These are phyloP conservation scores for Scaptomyza cyrtandrae DNA, from an alignment of 2,888 invertebrate species.

Conservation along the genomic window DNA sequence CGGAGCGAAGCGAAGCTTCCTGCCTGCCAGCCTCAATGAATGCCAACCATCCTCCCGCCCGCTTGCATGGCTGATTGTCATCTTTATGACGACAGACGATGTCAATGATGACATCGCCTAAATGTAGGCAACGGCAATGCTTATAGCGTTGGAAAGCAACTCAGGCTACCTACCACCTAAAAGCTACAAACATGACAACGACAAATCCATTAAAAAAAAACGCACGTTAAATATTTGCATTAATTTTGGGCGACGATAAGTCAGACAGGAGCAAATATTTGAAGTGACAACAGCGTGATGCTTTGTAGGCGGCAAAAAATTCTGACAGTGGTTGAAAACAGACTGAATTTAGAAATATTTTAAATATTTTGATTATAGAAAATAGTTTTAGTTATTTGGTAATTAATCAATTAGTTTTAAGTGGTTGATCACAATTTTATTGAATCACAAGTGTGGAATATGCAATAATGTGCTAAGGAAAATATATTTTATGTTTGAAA, in stretches of 20 bases:
- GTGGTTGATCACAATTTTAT: background rate
- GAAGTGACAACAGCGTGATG: background rate
- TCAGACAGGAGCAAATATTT: conserved; percentile 27
- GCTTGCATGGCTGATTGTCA: conserved; percentile 26
- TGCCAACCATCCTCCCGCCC: background rate
- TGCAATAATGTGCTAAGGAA: too few species aligned
- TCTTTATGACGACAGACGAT: conserved; percentile 49
- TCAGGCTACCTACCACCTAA: background rate
- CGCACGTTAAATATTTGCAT: conserved; percentile 77
- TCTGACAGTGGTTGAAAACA: too few species aligned
- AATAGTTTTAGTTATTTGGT: background rate
- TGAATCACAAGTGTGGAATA: too few species aligned
- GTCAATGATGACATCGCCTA: conserved; percentile 62
- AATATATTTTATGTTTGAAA: too few species aligned
- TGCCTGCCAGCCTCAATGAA: conserved; percentile 3
- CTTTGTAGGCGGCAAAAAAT: background rate
- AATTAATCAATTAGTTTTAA: background rate
- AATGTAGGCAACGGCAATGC: conserved; percentile 42
- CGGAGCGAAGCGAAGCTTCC: conserved; percentile 9
- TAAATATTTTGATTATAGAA: background rate
- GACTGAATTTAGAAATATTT: too few species aligned
- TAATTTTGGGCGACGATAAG: conserved; percentile 58
- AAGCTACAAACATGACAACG: conserved; percentile 57
- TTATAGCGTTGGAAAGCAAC: background rate
- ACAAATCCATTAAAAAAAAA: conserved; percentile 74